Base-by-base conservation (phyloP, 2,113 vertebrate species). In the Propithecus coquereli region DNA sequence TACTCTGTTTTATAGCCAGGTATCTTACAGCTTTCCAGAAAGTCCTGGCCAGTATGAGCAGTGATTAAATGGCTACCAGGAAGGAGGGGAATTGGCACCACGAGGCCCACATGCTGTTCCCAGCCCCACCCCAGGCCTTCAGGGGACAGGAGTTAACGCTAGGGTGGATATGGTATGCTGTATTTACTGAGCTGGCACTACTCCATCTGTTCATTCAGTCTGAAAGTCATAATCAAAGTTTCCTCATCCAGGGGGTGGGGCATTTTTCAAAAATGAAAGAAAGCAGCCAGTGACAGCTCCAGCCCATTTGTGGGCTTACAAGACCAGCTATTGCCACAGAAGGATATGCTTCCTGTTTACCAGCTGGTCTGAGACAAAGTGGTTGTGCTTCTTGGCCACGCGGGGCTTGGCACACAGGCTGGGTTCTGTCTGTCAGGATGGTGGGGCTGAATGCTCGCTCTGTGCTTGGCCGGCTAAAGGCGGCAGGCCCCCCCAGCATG, bases 321-420 rank as follows among this genome's bases (percentile, higher is more conserved):
- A 50, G 87, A 80, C 43, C 25, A 68, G 52, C 91, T 32, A 0
- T n/a, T 90, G 50, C 85, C 59, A 90, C 91, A 95, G 57, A 94
- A 74, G 57, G 47, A 16, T 34, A 43, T 32, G 92, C 73, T 93
- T 93, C 96, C 94, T 94, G 92, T 95, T 96, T 95, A 95, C 94
- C 79, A 89, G 80, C 22, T 8, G 3, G 87, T 16, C 27, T 13
- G 27, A 81, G 76, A 79, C 92, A 96, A 93, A 95, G 84, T 84
- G 47, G 80, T 43, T 96, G 70, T 92, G 52, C 65, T 92, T 96
- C 70, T 81, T 81, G 65, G 65, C 93, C 0, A 0, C 0, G 57
- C 3, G 2, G 88, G 65, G 80, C 65, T 89, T 96, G 91, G 91
- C 93, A 87, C 45, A 45, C 27, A 80, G 63, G 76, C 81, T 20